A percentile compares a stretch with the other conserved stretches of the same genome.
Evolutionary conservation across 2,888 invertebrate species (phyloP).

Genomic region (Subacronicta megacephala): DNA sequence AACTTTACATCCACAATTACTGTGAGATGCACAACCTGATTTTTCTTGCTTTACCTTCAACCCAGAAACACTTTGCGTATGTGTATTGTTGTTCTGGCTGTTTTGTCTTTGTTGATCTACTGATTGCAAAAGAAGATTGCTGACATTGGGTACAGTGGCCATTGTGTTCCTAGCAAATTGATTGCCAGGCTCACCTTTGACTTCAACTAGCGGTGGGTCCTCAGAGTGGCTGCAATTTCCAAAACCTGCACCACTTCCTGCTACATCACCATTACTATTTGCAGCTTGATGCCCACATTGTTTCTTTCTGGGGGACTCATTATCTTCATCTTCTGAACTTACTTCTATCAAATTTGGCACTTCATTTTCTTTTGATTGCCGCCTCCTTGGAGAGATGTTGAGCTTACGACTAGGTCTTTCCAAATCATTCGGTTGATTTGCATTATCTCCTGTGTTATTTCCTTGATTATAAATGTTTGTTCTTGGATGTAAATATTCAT

Average conservation of each 20-base stretch:
- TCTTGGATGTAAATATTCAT: conserved; percentile 56
- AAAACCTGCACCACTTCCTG: conserved; percentile 41
- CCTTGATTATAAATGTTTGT: conserved; percentile 48
- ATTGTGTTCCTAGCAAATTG: conserved; percentile 57
- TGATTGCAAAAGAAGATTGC: conserved; percentile 42
- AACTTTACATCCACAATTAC: conserved; percentile 50
- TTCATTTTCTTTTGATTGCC: conserved; percentile 80
- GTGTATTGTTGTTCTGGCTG: conserved; percentile 41
- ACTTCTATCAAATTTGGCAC: conserved; percentile 81
- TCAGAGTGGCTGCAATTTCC: conserved; percentile 40
- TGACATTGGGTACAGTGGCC: conserved; percentile 42
- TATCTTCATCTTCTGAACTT: conserved; percentile 87
- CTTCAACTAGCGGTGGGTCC: conserved; percentile 57
- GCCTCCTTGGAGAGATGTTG: conserved; percentile 82
- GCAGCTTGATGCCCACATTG: conserved; percentile 54
- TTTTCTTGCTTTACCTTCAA: conserved; percentile 67
- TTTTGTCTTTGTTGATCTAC: conserved; percentile 35
- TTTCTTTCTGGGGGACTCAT: conserved; percentile 73
- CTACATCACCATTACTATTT: conserved; percentile 38
- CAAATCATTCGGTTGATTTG: conserved; percentile 60
- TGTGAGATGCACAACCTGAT: conserved; percentile 47
- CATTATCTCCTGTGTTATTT: conserved; percentile 34
- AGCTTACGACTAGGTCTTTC: conserved; percentile 83
- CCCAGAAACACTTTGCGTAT: conserved; percentile 25
- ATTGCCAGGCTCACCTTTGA: conserved; percentile 75